Base-by-base conservation (phyloP, 2,797 vertebrate species). In the Gadopsis marmoratus region DNA sequence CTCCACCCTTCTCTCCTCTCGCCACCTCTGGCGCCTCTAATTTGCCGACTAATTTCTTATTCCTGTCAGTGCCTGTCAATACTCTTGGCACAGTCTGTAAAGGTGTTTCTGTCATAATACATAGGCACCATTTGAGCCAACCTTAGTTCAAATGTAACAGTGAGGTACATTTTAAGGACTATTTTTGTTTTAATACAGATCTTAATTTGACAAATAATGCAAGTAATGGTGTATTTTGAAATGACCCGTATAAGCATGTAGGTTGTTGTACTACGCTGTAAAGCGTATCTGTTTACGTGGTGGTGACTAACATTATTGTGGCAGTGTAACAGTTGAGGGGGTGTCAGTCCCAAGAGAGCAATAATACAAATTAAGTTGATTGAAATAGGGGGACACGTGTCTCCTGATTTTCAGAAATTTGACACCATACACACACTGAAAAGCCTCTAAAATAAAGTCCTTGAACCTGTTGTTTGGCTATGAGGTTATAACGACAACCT, bases 341-440 rank as follows among this genome's bases (percentile, higher is more conserved):
- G 56, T 39, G 53, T 82, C 23, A 0, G 63, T 71, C 80, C 81
- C 88, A 67, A 26, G 83, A 86, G 88, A 81, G 83, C 83, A 79
- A 66, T 75, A 69, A 68, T 73, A 78, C 81, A 55, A 86, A 89
- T 86, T 45, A 82, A 79, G 81, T 39, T 75, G 33, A 89, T 78
- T 84, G 66, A 81, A 88, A 78, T 78, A 66, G 78, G 29, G 41
- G 5, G 48, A 58, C 39, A 53, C 41, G 54, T 54, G 68, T 76
- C 73, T 45, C n/a, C 56, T 79, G 26, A 76, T 74, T 72, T 66
- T 77, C 16, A 39, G 71, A 35, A 71, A 87, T 74, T 29, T 62
- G 78, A 88, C 72, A 71, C 86, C 39, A n/a, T 7, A n/a, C 56
- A 73, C 62, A 9, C 33, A 16, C 14, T 2, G 0, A 21, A 62